A percentile compares a stretch with the other conserved stretches of the same genome.
phyloP scores from a whole-genome alignment of 2,888 invertebrate species.

The Argyresthia albistria region DNA sequence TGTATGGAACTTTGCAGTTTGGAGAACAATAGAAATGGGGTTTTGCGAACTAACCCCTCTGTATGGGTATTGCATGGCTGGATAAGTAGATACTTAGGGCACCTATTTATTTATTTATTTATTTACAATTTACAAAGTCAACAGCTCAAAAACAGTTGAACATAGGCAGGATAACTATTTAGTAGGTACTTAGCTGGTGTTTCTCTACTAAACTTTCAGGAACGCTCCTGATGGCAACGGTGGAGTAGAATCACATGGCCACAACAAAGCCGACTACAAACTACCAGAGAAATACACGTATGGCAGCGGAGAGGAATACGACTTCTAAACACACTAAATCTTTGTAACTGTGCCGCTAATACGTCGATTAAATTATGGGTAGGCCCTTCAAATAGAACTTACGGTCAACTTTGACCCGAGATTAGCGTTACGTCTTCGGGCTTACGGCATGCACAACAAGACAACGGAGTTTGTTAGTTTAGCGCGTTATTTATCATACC shows the following conservation, averaged over 20 bases:
- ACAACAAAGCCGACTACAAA: conserved; percentile 51
- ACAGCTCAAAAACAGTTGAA: no score
- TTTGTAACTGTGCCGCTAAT: neutral
- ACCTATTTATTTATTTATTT: no score
- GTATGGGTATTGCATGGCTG: no score
- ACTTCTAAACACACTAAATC: conserved; percentile 26
- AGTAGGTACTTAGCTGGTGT: conserved; percentile 10
- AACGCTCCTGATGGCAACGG: conserved; percentile 51
- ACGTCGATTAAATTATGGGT: neutral
- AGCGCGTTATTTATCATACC: neutral
- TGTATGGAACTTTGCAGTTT: no score
- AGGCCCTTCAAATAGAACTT: neutral
- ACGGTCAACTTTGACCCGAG: neutral
- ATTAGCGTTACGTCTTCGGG: no score
- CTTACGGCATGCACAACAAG: no score
- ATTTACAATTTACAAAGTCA: no score
- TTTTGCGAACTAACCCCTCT: no score
- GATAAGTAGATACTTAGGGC: no score
- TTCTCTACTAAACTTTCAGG: conserved; percentile 21
- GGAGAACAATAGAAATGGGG: no score
- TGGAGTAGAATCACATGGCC: conserved; percentile 52
- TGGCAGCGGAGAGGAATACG: conserved; percentile 50
- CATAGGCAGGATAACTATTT: neutral
- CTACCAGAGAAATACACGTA: conserved; percentile 59
- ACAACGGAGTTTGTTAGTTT: neutral